Base-by-base conservation (phyloP, 1,140 invertebrate species). In the Melanaphis sacchari region DNA sequence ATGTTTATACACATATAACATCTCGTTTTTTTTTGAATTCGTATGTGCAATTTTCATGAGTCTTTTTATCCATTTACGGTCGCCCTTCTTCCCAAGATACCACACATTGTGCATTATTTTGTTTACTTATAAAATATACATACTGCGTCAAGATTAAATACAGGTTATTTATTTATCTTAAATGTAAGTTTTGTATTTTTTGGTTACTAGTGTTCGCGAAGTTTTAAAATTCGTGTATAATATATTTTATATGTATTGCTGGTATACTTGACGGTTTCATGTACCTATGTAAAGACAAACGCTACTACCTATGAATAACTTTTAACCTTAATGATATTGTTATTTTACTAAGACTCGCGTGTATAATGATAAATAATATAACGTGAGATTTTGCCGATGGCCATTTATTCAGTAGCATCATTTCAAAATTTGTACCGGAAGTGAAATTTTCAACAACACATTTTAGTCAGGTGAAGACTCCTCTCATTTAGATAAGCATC, bases 21-120 rank as follows among this genome's bases (percentile, higher is more conserved):
- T 54, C 46, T 24, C 38, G 88, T 89, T 89, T 52, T n/a, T 52
- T n/a, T 49, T 15, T 89, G n/a, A 21, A 18, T 89, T 89, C 88
- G n/a, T 54, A 52, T 9, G 5, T 89, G 36, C 31, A 89, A 89
- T 54, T 38, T 89, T 38, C 26, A 89, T 89, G 88, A 89, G 36
- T 22, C 1, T 89, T 89, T 89, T 49, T 40, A 52, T 54, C 36
- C 18, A 89, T 38, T 24, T 52, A 87, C 11, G 24, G 87, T 38
- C 36, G 5, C 52, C n/a, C 24, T 21, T 38, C 21, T 36, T 24
- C 46, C 87, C 46, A n/a, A 52, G 87, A 89, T 38, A 89, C 87
- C 85, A 52, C 87, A 89, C 8, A 89, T 43, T n/a, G 43, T 52
- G 40, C 49, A 46, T 54, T 41, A 85, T 85, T 85, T 85, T 85